These are phyloP conservation scores for Napeogenes inachia DNA, from an alignment of 2,888 invertebrate species.

Conservation along the genomic window DNA sequence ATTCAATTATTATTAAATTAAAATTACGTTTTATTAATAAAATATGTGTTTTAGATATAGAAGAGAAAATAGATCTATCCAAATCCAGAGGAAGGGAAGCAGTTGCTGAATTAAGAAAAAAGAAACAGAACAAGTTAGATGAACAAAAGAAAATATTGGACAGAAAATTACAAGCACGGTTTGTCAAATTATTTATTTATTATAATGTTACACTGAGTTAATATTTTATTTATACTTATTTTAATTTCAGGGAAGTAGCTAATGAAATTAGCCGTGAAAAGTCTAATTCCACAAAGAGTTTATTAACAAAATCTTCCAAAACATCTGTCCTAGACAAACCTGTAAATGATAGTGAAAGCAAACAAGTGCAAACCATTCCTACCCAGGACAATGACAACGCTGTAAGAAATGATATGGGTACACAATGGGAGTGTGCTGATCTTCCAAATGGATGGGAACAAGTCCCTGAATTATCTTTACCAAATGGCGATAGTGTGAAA, in stretches of 20 bases:
- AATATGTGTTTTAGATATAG: constrained; percentile 29
- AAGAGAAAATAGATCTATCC: constrained; percentile 51
- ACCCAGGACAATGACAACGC: constrained; percentile 33
- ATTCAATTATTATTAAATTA: not conserved
- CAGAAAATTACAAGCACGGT: constrained; percentile 67
- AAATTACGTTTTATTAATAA: not conserved
- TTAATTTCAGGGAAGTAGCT: constrained; percentile 54
- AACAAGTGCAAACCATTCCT: constrained; percentile 29
- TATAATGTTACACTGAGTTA: not conserved
- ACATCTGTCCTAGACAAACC: constrained; percentile 30
- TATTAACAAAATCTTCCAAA: constrained; percentile 35
- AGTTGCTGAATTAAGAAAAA: constrained; percentile 50
- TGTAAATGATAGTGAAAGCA: constrained; percentile 27
- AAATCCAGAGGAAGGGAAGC: constrained; percentile 62
- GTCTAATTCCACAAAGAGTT: constrained; percentile 43
- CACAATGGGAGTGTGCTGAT: constrained; percentile 58
- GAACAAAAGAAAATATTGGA: constrained; percentile 60
- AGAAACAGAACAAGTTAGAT: constrained; percentile 61
- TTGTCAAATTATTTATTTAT: constrained; percentile 3
- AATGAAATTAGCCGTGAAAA: constrained; percentile 68
- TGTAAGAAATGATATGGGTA: constrained; percentile 55
- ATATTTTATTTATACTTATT: not conserved
- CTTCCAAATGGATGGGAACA: constrained; percentile 54
- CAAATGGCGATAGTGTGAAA: constrained; percentile 48
- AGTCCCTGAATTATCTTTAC: constrained; percentile 49